These are phyloP conservation scores for Tupiocoris notatus DNA, from an alignment of 2,888 invertebrate genomes.

Conservation along the genomic window DNA sequence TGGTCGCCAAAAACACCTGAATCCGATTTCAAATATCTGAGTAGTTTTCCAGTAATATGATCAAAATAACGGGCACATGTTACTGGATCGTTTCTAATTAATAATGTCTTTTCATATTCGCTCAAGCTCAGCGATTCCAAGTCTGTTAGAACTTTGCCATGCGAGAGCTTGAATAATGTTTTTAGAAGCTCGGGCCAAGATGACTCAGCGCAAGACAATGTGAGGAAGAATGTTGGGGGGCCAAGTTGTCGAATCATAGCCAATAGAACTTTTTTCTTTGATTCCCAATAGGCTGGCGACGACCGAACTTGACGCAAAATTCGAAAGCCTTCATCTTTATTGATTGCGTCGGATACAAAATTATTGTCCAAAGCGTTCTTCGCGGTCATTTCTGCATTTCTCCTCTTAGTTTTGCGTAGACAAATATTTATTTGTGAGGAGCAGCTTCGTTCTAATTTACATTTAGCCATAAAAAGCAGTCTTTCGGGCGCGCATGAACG, in stretches of 20 bases:
- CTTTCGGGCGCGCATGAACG: slow-evolving; percentile 12
- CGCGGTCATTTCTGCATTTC: slow-evolving; percentile 3
- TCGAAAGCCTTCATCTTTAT: slow-evolving; percentile 20
- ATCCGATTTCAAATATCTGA: slow-evolving; percentile 37
- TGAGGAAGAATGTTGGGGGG: slow-evolving; percentile 32
- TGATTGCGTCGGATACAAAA: slow-evolving; percentile 13
- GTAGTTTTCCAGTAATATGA: slow-evolving; percentile 15
- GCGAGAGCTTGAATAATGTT: neutral
- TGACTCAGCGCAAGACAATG: slow-evolving; percentile 18
- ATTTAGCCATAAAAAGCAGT: slow-evolving; percentile 23
- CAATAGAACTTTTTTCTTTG: slow-evolving; percentile 34
- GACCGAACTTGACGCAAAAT: slow-evolving; percentile 15
- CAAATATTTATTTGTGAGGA: slow-evolving; percentile 6
- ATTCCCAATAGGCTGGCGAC: slow-evolving; percentile 37
- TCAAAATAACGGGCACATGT: slow-evolving; percentile 26
- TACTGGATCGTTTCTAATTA: slow-evolving; percentile 31
- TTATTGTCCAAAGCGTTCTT: neutral
- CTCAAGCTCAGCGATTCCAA: slow-evolving; percentile 1
- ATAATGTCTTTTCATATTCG: neutral
- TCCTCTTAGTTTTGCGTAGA: slow-evolving; percentile 13
- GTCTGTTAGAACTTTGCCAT: neutral
- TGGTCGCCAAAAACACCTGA: slow-evolving; percentile 43
- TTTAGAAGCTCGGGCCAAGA: slow-evolving; percentile 22
- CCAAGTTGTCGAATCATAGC: slow-evolving; percentile 46
- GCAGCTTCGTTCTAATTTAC: slow-evolving; percentile 5